These are phyloP conservation scores for Seira sanloemensis DNA, from an alignment of 2,888 invertebrate species.

Conservation along the genomic window DNA sequence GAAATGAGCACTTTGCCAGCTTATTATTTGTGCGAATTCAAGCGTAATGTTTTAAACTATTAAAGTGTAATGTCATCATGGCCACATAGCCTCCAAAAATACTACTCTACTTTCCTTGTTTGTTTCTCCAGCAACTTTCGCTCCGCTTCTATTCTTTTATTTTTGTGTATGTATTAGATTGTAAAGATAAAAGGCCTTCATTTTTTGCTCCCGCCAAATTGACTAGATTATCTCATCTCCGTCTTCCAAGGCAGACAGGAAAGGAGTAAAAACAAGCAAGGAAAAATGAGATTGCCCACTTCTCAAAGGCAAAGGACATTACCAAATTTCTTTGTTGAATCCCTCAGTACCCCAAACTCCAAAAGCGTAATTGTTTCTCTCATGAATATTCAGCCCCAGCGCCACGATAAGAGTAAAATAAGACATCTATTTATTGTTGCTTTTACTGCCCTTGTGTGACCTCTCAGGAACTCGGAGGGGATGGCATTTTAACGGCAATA, in stretches of 20 bases:
- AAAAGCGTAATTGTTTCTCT: constrained; percentile 18
- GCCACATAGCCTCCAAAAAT: no score
- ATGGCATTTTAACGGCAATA: constrained; percentile 45
- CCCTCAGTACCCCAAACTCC: constrained; percentile 17
- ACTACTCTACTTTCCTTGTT: no score
- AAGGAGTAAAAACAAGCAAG: constrained; percentile 1
- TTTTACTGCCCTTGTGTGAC: constrained; percentile 53
- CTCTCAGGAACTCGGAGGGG: constrained; percentile 39
- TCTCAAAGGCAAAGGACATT: constrained; percentile 7
- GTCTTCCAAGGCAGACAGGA: constrained; percentile 1
- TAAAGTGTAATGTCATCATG: no score
- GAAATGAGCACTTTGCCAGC: no score
- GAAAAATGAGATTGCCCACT: constrained; percentile 24
- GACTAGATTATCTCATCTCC: constrained; percentile 47
- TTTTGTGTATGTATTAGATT: no score
- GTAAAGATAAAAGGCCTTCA: constrained; percentile 33
- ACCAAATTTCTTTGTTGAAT: neutral
- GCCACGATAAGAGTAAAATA: neutral
- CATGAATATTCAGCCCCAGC: constrained; percentile 22
- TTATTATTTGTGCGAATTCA: no score
- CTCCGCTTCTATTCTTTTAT: no score
- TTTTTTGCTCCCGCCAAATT: constrained; percentile 13
- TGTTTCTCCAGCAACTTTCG: no score
- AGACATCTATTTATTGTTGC: constrained; percentile 3
- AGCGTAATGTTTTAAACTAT: no score